Base-by-base conservation (phyloP, 1,140 invertebrate genomes). In the Diabrotica virgifera region DNA sequence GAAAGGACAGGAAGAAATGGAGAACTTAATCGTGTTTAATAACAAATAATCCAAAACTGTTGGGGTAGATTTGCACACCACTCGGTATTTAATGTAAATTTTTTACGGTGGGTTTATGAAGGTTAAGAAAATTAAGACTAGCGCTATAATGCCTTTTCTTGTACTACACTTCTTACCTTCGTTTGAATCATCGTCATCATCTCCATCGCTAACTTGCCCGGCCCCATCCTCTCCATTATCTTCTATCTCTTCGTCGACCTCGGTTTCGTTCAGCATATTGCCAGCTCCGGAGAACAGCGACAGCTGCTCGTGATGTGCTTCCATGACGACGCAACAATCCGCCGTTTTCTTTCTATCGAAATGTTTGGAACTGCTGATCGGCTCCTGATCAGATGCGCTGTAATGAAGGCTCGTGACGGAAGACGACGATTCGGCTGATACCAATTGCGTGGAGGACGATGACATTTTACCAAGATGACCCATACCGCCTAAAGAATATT, bases 271-370 rank as follows among this genome's bases (percentile, higher is more conserved):
- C 3, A 46, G 63, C 71, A 46, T 72, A 78, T 76, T 77, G 62
- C 76, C 72, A 66, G 79, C 78, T 60, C 78, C 77, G 53, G 77
- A 73, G 59, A 72, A 74, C 52, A 78, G 69, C 5, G 72, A 70
- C 13, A 69, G 67, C 64, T 71, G 72, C 64, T 74, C 66, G 59
- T 77, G 76, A 54, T 71, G 69, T 5, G 74, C 71, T 57, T 79
- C 77, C 73, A 78, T 74, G 35, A 78, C 74, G 10, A 78, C 61
- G 36, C 76, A 63, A 8, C 75, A 70, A 58, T 78, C 76, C 56
- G 69, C 72, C 57, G 71, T 77, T 66, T 77, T 78, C 13, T 72
- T 65, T 65, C 77, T 78, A 53, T 78, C 77, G 59, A 70, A 75
- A 64, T 76, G 70, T 61, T 71, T 72, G 0, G 78, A 77, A 70